Base-by-base conservation (phyloP, 2,888 invertebrate genomes). In the Alsophila aescularia region DNA sequence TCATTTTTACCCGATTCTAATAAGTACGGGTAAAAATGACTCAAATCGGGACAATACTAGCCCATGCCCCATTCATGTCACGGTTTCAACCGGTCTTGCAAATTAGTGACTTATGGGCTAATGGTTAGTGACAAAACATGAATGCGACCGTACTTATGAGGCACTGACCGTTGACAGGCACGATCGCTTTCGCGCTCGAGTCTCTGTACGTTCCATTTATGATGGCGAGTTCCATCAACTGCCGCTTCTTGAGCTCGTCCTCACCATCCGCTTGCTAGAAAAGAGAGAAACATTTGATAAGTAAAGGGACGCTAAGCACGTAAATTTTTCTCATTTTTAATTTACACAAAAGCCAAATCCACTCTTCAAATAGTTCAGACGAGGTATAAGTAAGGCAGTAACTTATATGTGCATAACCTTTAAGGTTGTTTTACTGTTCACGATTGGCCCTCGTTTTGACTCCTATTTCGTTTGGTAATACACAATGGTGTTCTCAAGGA, bases 161-260 rank as follows among this genome's bases (percentile, higher is more conserved):
- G 88, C 91, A 92, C 90, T 92, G 89, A 96, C 96, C 96, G 95
- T 96, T 95, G 90, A 90, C 91, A 71, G 95, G 95, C 79, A 96
- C 94, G 70, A 95, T 95, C 73, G 96, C 96, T 91, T 97, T 98
- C 72, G 96, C 93, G 84, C 97, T 97, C 58, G 98, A 98, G 90
- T 99, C 98, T 85, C 99, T 95, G 93, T 99, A 99, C 51, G 99
- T 99, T 85, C 99, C 99, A 87, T 99, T 99, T 85, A 99, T 99
- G 80, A 99, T 99, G 79, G 99, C 99, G 85, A 99, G 93, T 92
- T 99, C 99, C 99, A 99, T 99, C 77, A 99, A 94, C 92, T 99
- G 99, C 84, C 99, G 95, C 92, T 99, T 99, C 94, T 99, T 99
- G 82, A 99, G 93, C 89, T 99, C 99, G 92, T 99, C 99, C 93